Percentiles rank a stretch among this genome's conserved stretches.
Conservation (phyloP, 2,113 vertebrate genomes). For the Myotis brandtii region DNA sequence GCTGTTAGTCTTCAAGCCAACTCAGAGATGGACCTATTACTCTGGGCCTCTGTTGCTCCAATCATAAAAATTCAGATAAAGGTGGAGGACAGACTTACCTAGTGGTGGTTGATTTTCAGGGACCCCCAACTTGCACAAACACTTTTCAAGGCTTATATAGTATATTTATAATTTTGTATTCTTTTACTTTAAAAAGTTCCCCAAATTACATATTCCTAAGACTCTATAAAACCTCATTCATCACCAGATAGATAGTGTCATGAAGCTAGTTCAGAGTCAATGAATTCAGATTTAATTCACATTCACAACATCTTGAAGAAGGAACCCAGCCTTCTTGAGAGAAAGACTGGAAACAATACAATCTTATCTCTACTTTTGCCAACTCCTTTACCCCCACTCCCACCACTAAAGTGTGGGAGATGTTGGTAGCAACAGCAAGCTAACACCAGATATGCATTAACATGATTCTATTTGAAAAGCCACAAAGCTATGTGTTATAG, state of each 20-base stretch:
- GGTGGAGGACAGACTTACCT: neutral
- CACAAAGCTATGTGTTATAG: conserved; percentile 51
- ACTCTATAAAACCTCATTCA: neutral
- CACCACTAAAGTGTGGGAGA: neutral
- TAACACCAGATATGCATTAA: conserved; percentile 41
- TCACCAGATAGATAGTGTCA: neutral
- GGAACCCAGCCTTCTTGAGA: neutral
- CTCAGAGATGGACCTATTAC: neutral
- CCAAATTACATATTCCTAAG: neutral
- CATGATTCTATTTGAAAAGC: conserved; percentile 55
- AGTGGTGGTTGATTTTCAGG: neutral
- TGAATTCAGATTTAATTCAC: neutral
- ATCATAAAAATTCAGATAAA: conserved; percentile 6
- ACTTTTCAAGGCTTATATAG: neutral
- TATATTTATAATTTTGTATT: neutral
- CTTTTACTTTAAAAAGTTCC: neutral
- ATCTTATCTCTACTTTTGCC: neutral
- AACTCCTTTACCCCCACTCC: neutral
- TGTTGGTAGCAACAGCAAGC: neutral
- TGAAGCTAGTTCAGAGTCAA: neutral
- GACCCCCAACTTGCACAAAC: neutral
- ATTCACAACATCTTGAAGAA: conserved; percentile 24
- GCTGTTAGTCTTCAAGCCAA: neutral
- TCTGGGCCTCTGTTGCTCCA: neutral
- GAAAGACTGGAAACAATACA: neutral